phyloP scores from a whole-genome alignment of 2,888 invertebrate species.

The Aelia acuminata region DNA sequence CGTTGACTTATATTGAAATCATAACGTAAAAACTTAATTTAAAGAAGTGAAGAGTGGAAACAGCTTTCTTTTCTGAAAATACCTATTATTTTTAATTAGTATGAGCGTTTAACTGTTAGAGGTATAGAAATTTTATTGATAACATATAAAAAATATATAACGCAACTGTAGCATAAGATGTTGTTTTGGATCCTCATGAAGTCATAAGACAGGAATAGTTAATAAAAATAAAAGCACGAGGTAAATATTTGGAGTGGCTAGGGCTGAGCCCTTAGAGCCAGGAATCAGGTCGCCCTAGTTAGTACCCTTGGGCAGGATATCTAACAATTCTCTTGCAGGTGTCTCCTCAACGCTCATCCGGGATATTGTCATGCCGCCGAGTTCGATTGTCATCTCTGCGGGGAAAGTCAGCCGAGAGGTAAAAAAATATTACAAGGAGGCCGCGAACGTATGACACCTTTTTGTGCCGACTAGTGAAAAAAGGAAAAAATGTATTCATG shows the following conservation, averaged over 20 bases:
- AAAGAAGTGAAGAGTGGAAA: too few species aligned
- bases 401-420: neutral
- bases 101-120: too few species aligned
- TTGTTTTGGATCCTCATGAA: too few species aligned
- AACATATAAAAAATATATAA: too few species aligned
- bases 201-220: too few species aligned
- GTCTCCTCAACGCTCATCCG: conserved; percentile 10
- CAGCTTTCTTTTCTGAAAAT: too few species aligned
- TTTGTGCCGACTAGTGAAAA: neutral
- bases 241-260: neutral
- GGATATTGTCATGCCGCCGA: neutral
- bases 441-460: neutral
- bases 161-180: too few species aligned
- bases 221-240: neutral
- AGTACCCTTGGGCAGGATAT: neutral
- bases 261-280: neutral
- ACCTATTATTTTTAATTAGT: too few species aligned
- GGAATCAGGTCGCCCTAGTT: neutral
- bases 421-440: neutral
- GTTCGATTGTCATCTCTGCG: neutral
- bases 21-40: too few species aligned
- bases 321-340: conserved; percentile 2
- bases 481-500: neutral
- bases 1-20: too few species aligned
- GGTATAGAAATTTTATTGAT: too few species aligned